Evolutionary conservation across 2,797 vertebrate species (phyloP), one percentile per base, ranked within the genome.

Genomic region (Syncerus caffer): DNA sequence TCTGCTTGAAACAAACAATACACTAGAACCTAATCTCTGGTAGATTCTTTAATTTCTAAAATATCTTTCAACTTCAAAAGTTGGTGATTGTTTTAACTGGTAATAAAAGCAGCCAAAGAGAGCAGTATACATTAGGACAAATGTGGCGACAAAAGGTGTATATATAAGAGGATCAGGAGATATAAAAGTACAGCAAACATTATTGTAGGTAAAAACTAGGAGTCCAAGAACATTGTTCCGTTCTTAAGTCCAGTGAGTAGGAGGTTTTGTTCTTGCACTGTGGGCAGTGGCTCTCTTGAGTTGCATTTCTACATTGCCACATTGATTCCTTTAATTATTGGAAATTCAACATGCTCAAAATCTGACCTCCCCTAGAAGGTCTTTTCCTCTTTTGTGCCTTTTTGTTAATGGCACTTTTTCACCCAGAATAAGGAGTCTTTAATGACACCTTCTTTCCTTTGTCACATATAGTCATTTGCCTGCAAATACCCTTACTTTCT

Each of bases 1-100:
- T 89, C 34, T 89, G 38, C n/a, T 94, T 83, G n/a, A 92, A 97
- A 92, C 3, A 96, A 50, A 21, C 27, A 78, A 47, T 60, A 80
- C 4, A 80, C 47, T 92, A 25, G 38, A 85, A 94, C 47, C 85
- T 62, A 80, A 58, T 87, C 5, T 62, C 15, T 17, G 47, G 5
- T 85, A 29, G 79, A 58, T 55, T 57, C 53, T 76, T 38, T 79
- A 71, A 90, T 93, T 96, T 86, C 34, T 93, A 21, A 93, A 87
- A 53, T 95, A 47, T 25, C 15, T 91, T 90, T 62, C 71, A 60
- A 13, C 47, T 95, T 83, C n/a, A 74, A 87, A 94, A 93, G 21
- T 71, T 92, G 79, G 53, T 74, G 60, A 62, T 89, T 80, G 16
- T 86, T 96, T 71, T 79, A 93, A 1, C 13, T 53, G 53, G 8